Base-by-base conservation (phyloP, 30 jellyfish, hydroid and myxozoan genomes). In the Turritopsis rubra region DNA sequence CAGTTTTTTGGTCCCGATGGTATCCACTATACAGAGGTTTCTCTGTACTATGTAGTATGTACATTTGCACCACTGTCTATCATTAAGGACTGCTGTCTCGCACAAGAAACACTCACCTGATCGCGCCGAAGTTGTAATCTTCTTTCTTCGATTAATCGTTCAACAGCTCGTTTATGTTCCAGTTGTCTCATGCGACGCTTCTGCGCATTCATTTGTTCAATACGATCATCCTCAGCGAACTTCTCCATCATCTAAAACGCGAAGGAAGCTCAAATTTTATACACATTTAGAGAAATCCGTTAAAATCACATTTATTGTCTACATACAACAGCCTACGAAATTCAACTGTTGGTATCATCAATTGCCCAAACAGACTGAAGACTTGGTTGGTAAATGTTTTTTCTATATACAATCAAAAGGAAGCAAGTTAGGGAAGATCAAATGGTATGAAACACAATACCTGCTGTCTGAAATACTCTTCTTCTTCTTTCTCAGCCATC, bases 161-260 rank as follows among this genome's bases (percentile, higher is more conserved):
- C 98, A 54, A 91, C 98, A 21, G 98, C 98, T 79, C 98, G 82
- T 89, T 91, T 91, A 88, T 91, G 98, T 29, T 91, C 98, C 84
- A 60, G 92, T 71, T 91, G 98, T 54, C 86, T 91, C 98, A 91
- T 84, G 29, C 98, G 88, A 75, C 98, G 82, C 24, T 94, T 90
- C 83, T 91, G 98, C 77, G 98, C 98, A 66, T 91, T 91, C 98
- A 91, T 91, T 52, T 91, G 98, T 87, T 91, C 98, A 20, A 91
- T 91, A 54, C 98, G 96, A 77, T 91, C 98, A 66, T 91, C 98
- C 83, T 91, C 98, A 22, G 98, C 96, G 53, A 91, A 91, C 85
- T 90, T 90, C 41, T 85, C 95, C 82, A 90, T 28, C 97, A 90
- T 90, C 97, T 90, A 79, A 53, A 53, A 68, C 8, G 5, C 16